Base-by-base conservation (phyloP, 2,797 vertebrate species). In the Botia almorhae region DNA sequence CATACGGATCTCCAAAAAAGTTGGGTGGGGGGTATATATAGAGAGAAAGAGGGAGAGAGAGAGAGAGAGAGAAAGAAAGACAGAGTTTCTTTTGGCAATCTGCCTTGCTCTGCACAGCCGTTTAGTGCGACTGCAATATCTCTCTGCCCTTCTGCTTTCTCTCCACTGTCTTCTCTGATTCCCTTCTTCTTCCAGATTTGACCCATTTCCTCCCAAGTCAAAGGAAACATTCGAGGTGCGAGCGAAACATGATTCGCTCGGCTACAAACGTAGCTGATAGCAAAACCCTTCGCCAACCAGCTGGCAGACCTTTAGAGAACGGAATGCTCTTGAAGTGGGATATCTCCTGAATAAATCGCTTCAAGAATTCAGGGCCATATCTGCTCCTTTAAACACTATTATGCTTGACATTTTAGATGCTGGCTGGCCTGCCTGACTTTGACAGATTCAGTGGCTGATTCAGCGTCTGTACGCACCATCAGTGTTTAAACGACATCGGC, bases 41-140 rank as follows among this genome's bases (percentile, higher is more conserved):
- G 19, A 55, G 56, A 65, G 48, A 74, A 63, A 12, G 11, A 48
- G n/a, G 8, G 48, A 85, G 81, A 63, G 63, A 82, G 43, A 79
- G 63, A 85, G 81, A 87, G 64, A 83, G 79, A 85, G 76, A 85
- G 81, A 76, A 75, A 81, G 72, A 85, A 69, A 81, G 78, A 74
- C 61, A 83, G 46, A 10, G 65, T 90, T 89, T 89, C 84, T 89
- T 50, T 90, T 93, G 93, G 92, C 88, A 23, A 61, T 56, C 39
- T 83, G 86, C 89, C 85, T 82, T 74, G 19, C 53, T n/a, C 75
- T 79, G 63, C 71, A 2, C 76, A 58, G 46, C 72, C 36, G 82
- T 85, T 87, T 85, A 91, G 84, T 87, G 80, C n/a, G 85, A 86
- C 84, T 81, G 81, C 88, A 87, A 86, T 84, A 79, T 86, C 86